A percentile compares a stretch with the other conserved stretches of the same genome.
phyloP scores from a whole-genome alignment of 2,113 vertebrate species.

The Erpornis zantholeuca region DNA sequence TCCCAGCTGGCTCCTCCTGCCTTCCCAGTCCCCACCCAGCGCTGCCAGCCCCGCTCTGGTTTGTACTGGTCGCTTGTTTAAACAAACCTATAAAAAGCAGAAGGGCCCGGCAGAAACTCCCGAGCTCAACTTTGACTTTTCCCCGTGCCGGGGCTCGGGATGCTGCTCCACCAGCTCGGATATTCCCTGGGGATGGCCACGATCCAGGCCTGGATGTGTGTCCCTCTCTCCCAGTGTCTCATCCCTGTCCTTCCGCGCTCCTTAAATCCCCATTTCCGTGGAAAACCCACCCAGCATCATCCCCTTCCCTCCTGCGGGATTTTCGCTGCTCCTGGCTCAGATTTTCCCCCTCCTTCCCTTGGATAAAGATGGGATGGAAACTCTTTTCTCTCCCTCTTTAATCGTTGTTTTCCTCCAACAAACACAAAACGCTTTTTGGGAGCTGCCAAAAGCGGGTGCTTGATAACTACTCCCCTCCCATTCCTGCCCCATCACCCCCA shows the following conservation, averaged over 20 bases:
- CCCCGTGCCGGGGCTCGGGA: accelerated
- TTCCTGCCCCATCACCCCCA: background rate
- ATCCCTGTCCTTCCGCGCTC: accelerated
- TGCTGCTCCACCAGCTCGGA: background rate
- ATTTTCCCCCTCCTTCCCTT: background rate
- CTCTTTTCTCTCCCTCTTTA: background rate
- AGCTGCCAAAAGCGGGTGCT: accelerated
- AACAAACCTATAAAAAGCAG: constrained; percentile 59
- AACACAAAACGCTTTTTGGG: background rate
- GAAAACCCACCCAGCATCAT: background rate
- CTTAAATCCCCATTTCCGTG: accelerated
- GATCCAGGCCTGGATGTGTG: background rate
- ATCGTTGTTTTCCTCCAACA: background rate
- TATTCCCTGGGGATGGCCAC: accelerated
- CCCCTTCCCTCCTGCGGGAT: background rate
- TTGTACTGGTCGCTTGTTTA: background rate
- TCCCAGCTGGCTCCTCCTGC: background rate
- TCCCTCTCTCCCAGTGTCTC: accelerated
- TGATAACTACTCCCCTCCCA: accelerated
- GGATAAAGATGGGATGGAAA: background rate
- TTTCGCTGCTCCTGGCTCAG: background rate
- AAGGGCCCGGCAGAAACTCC: background rate
- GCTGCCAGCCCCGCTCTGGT: background rate
- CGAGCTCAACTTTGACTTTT: background rate
- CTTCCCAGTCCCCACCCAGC: background rate